Evolutionary conservation across 1,140 invertebrate genomes (phyloP).

Genomic region (Phenacoccus solenopsis): DNA sequence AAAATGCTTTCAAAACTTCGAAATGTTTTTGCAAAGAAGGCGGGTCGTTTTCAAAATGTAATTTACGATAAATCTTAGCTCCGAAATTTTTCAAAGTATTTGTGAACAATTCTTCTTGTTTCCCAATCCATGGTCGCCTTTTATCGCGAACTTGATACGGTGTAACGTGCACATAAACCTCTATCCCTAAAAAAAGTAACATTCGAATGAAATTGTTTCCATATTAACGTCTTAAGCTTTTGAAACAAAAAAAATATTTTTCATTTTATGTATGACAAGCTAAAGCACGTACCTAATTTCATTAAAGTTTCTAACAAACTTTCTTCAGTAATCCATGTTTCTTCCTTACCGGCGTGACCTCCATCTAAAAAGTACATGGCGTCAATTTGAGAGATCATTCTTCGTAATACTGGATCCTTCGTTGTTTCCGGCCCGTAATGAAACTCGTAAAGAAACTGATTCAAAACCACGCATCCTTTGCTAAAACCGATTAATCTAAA

Average conservation of each 20-base stretch:
- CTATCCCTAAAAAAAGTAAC: slow-evolving; percentile 40
- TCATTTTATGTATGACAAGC: background rate
- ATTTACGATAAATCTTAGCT: slow-evolving; percentile 42
- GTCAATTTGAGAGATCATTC: slow-evolving; percentile 46
- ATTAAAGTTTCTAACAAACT: slow-evolving; percentile 54
- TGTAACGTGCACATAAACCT: slow-evolving; percentile 61
- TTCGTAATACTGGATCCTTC: slow-evolving; percentile 39
- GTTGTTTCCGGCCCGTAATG: slow-evolving; percentile 52
- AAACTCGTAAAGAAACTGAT: slow-evolving; percentile 77
- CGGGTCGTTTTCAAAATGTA: slow-evolving; percentile 51
- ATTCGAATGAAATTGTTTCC: background rate
- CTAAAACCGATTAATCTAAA: slow-evolving; percentile 69
- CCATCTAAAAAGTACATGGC: slow-evolving; percentile 79
- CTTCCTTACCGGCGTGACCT: slow-evolving; percentile 65
- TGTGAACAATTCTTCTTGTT: slow-evolving; percentile 64
- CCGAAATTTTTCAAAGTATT: slow-evolving; percentile 48
- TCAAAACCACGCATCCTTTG: slow-evolving; percentile 82
- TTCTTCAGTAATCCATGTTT: slow-evolving; percentile 70
- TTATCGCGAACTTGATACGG: slow-evolving; percentile 69
- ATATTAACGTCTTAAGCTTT: background rate
- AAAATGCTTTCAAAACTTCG: slow-evolving; percentile 46
- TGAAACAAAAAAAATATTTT: background rate
- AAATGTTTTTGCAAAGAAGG: slow-evolving; percentile 55
- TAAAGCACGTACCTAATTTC: slow-evolving; percentile 38
- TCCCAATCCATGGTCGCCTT: slow-evolving; percentile 61